Conservation (phyloP, 2,888 invertebrate genomes). For the Parascotia fuliginaria region DNA sequence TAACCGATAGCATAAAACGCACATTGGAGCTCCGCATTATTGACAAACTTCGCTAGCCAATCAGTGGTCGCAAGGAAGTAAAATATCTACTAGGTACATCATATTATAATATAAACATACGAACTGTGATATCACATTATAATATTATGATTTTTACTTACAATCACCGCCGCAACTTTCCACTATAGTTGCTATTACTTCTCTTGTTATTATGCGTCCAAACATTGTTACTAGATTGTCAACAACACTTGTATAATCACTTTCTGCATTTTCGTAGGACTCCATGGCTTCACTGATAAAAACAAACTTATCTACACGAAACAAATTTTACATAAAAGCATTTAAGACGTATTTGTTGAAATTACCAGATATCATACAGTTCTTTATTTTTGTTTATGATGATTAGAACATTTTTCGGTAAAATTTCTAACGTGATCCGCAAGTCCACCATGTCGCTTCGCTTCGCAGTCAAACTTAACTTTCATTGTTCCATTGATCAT, state of each 20-base stretch:
- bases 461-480: neutral
- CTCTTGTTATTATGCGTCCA: slow-evolving; percentile 58
- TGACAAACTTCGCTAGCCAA: slow-evolving; percentile 20
- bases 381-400: neutral
- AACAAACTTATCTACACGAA: neutral
- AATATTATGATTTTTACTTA: slow-evolving; percentile 53
- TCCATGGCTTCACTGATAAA: slow-evolving; percentile 24
- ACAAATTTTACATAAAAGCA: neutral
- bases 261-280: slow-evolving; percentile 22
- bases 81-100: neutral
- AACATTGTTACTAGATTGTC: slow-evolving; percentile 66
- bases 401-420: neutral
- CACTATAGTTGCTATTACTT: slow-evolving; percentile 65
- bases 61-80: slow-evolving; percentile 10
- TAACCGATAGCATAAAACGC: slow-evolving; percentile 21
- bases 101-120: neutral
- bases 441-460: neutral
- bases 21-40: slow-evolving; percentile 4
- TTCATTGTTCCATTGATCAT: too few species aligned
- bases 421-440: neutral
- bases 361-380: neutral
- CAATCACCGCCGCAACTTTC: slow-evolving; percentile 72
- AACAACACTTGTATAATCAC: slow-evolving; percentile 50
- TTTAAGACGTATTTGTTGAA: neutral
- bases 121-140: too few species aligned